phyloP scores from a whole-genome alignment of 1,140 invertebrate genomes.

The Temnothorax curvispinosus region DNA sequence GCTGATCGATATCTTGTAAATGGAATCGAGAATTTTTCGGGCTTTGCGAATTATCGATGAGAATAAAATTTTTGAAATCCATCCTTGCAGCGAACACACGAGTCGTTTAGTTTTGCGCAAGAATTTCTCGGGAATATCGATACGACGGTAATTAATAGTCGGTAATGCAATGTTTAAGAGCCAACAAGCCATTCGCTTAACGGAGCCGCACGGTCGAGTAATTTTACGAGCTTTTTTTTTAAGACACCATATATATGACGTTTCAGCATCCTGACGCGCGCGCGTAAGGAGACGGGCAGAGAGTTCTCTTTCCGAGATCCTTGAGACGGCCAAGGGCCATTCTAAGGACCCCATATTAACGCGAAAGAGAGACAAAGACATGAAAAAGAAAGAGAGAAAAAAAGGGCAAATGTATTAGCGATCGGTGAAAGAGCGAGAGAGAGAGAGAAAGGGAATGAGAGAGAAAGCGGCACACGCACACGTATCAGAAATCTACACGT shows the following conservation, averaged over 20 bases:
- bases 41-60: background rate
- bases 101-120: background rate
- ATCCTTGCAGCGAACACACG: slow-evolving; percentile 19
- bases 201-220: slow-evolving; percentile 43
- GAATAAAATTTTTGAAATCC: background rate
- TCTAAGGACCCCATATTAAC: slow-evolving; percentile 66
- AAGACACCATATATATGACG: slow-evolving; percentile 80
- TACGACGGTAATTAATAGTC: slow-evolving; percentile 27
- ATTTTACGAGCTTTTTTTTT: slow-evolving; percentile 70
- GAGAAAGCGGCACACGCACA: slow-evolving; percentile 83
- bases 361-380: slow-evolving; percentile 58
- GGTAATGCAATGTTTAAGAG: slow-evolving; percentile 26
- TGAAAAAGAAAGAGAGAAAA: slow-evolving; percentile 54
- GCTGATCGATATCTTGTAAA: background rate
- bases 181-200: slow-evolving; percentile 57
- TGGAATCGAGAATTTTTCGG: background rate
- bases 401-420: slow-evolving; percentile 49
- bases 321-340: slow-evolving; percentile 80
- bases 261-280: slow-evolving; percentile 85
- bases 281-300: slow-evolving; percentile 77
- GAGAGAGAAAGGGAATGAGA: slow-evolving; percentile 72
- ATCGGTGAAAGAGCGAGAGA: slow-evolving; percentile 66
- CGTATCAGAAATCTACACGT: slow-evolving; percentile 83
- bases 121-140: slow-evolving; percentile 23
- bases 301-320: slow-evolving; percentile 78